Evolutionary conservation across 1,140 invertebrate genomes (phyloP), one percentile per base, ranked within the genome.

Genomic region (Dendroctonus valens): DNA sequence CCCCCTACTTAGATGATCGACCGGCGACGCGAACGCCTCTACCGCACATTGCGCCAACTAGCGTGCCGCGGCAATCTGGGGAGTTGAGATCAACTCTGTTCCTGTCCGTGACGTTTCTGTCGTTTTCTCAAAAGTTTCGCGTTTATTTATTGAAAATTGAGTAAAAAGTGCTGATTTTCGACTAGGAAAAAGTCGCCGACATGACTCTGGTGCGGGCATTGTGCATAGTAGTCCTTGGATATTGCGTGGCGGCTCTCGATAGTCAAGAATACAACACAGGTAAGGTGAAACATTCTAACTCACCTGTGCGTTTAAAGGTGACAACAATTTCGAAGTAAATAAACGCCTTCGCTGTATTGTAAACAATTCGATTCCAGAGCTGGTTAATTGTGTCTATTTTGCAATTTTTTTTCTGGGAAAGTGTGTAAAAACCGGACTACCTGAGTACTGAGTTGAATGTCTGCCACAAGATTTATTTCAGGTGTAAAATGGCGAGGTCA

Each of bases 261-360:
- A 67, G 59, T 42, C 50, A 67, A 67, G 58, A 67, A 61, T 67
- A 46, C 48, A 67, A 39, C 65, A 59, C 48, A 67, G 65, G 65
- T 67, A 67, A 58, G 63, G 52, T 8, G 7, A 41, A 55, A 67
- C 51, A 39, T 67, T 54, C 26, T 26, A 26, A 26, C 26, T 67
- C 65, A 67, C 65, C 65, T 67, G 65, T 65, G 54, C 49, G 37
- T 63, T n/a, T 26, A 49, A 37, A 9, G 48, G 14, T 26, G 15
- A 15, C 11, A 38, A 59, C 26, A 67, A 40, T 60, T 44, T 42
- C 11, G 46, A 59, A 42, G 46, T 67, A 67, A 67, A 67, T 67
- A 67, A 46, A 59, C 50, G 57, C n/a, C 15, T 37, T 41, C 38
- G 5, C 39, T 53, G 52, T 46, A 51, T 9, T 51, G 54, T 67